Evolutionary conservation across 2,797 vertebrate genomes (phyloP).

Genomic region (Podarcis lilfordi): DNA sequence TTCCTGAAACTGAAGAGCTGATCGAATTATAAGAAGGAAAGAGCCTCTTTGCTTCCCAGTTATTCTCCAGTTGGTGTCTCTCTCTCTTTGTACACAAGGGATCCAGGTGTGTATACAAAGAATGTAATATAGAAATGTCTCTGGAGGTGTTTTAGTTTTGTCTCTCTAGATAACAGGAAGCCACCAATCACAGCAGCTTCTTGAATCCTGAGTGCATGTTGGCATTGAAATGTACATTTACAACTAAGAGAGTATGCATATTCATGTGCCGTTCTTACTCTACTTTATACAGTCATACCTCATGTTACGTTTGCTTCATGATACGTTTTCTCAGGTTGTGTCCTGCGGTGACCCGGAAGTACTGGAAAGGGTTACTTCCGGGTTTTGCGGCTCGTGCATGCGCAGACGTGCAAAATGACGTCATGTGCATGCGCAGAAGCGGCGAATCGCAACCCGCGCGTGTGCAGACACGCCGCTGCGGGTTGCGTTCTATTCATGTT

Average conservation of each 20-base stretch:
- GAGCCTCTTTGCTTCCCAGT: rapidly evolving
- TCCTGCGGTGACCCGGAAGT: too few species aligned
- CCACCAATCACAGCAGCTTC: not conserved
- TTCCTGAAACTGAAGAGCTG: slow-evolving; percentile 31
- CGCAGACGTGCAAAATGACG: too few species aligned
- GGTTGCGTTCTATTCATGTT: too few species aligned
- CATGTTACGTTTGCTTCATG: too few species aligned
- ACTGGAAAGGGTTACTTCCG: too few species aligned
- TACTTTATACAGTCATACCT: too few species aligned
- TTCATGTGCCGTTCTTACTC: not conserved
- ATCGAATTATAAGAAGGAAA: slow-evolving; percentile 49
- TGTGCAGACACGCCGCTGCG: too few species aligned
- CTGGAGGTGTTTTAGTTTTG: not conserved
- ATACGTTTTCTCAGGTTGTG: too few species aligned
- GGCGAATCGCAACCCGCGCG: too few species aligned
- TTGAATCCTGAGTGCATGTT: not conserved
- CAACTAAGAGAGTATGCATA: not conserved
- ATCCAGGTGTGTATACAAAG: not conserved
- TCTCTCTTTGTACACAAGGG: not conserved
- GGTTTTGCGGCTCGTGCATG: too few species aligned
- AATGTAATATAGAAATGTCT: not conserved
- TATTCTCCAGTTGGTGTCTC: not conserved
- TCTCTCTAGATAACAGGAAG: not conserved
- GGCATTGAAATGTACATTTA: not conserved
- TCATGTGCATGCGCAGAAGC: too few species aligned